Evolutionary conservation across 2,797 vertebrate species (phyloP).

Genomic region (Rhynchotus rufescens): DNA sequence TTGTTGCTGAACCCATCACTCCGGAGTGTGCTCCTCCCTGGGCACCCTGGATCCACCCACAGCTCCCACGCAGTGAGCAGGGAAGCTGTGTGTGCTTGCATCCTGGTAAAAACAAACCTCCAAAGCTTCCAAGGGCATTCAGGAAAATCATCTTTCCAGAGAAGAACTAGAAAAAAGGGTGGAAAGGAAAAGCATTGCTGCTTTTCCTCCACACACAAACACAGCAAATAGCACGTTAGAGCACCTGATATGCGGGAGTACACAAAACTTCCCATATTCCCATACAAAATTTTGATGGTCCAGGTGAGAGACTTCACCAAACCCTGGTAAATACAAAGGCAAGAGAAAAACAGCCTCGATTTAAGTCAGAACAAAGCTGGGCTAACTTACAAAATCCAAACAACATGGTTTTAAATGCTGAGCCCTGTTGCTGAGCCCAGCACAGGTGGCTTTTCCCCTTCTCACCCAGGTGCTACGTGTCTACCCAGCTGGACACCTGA

Average conservation of each 20-base stretch:
- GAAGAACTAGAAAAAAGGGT: background rate
- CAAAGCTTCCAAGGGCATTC: background rate
- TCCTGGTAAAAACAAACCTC: background rate
- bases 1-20: background rate
- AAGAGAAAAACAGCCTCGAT: background rate
- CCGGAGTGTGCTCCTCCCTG: background rate
- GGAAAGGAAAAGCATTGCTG: background rate
- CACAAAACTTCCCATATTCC: background rate
- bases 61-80: background rate
- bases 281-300: background rate
- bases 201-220: background rate
- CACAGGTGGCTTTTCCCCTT: background rate
- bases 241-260: background rate
- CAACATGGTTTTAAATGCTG: accelerated
- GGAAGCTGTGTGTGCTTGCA: background rate
- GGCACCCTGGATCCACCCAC: background rate
- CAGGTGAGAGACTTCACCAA: no score
- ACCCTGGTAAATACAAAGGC: background rate
- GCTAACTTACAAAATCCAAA: background rate
- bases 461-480: background rate
- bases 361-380: background rate
- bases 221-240: background rate
- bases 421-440: background rate
- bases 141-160: background rate
- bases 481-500: background rate